A percentile compares a stretch with the other conserved stretches of the same genome.
Evolutionary conservation across 2,797 vertebrate genomes (phyloP).

Genomic region (Melanotaenia pygmaea): DNA sequence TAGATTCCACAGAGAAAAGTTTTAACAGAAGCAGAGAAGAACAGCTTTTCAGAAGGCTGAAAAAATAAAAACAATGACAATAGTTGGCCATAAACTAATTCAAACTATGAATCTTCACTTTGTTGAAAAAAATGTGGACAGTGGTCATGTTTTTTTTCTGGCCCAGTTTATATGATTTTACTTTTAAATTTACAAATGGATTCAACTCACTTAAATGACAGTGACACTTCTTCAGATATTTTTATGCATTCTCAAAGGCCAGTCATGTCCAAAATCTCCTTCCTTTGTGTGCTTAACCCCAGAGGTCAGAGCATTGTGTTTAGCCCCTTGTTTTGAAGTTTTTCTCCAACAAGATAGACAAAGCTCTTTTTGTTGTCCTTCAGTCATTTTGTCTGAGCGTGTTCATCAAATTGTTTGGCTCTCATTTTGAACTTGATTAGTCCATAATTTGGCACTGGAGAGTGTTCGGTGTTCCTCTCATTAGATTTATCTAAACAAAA

Average conservation of each 20-base stretch:
- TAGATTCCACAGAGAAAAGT: neutral
- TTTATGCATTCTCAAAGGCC: constrained; percentile 47
- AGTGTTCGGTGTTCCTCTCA: constrained; percentile 32
- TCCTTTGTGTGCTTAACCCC: constrained; percentile 73
- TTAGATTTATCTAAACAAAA: constrained; percentile 59
- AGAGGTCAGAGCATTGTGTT: constrained; percentile 75
- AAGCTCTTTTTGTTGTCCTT: constrained; percentile 68
- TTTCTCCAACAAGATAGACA: constrained; percentile 67
- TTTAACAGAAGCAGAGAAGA: neutral
- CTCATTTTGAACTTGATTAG: constrained; percentile 53
- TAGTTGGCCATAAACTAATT: constrained; percentile 4
- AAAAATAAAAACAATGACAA: constrained; percentile 22
- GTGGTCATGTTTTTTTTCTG: neutral
- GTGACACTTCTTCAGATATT: constrained; percentile 29
- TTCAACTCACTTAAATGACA: constrained; percentile 30
- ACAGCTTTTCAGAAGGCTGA: neutral
- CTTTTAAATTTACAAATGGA: neutral
- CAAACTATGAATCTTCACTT: constrained; percentile 14
- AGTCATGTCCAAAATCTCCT: constrained; percentile 53
- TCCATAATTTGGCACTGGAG: constrained; percentile 44
- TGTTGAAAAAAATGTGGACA: neutral
- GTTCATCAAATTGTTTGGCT: constrained; percentile 70
- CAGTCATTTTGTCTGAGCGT: constrained; percentile 57
- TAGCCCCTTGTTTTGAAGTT: constrained; percentile 70
- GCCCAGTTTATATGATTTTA: neutral